Evolutionary conservation across 2,888 invertebrate genomes (phyloP).

Genomic region (Xestobium rufovillosum): DNA sequence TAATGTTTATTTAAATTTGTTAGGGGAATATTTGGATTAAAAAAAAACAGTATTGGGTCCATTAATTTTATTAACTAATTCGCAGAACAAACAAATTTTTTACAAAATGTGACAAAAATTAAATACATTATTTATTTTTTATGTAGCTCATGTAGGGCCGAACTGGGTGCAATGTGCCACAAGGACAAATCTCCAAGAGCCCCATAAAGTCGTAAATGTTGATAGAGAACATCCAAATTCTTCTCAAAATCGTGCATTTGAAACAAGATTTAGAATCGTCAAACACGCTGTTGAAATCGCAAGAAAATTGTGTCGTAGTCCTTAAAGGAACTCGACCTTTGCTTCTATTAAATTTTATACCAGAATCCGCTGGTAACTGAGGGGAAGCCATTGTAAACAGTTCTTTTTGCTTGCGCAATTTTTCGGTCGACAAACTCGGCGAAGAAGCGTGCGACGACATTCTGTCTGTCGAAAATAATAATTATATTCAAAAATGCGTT

Average conservation of each 20-base stretch:
- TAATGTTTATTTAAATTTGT: too few species aligned
- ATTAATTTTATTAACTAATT: neutral
- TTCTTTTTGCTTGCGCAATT: slow-evolving; percentile 1
- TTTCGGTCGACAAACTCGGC: neutral
- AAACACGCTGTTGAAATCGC: neutral
- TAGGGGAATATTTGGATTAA: too few species aligned
- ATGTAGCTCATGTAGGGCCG: slow-evolving; percentile 27
- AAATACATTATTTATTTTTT: slow-evolving; percentile 17
- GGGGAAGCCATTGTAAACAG: neutral
- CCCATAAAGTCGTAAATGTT: slow-evolving; percentile 32
- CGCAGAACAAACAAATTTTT: neutral
- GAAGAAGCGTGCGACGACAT: too few species aligned
- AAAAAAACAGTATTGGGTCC: too few species aligned
- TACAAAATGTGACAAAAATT: neutral
- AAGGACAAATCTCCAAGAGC: slow-evolving; percentile 30
- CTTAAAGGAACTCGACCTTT: neutral
- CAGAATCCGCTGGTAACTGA: neutral
- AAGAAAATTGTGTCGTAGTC: neutral
- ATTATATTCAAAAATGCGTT: too few species aligned
- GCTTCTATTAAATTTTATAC: too few species aligned
- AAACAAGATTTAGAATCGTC: neutral
- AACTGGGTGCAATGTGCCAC: slow-evolving; percentile 29
- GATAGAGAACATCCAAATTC: slow-evolving; percentile 29
- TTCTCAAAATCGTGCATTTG: slow-evolving; percentile 3
- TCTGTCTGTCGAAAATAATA: too few species aligned